phyloP scores from a whole-genome alignment of 2,797 vertebrate species.

The Hylomyscus alleni region DNA sequence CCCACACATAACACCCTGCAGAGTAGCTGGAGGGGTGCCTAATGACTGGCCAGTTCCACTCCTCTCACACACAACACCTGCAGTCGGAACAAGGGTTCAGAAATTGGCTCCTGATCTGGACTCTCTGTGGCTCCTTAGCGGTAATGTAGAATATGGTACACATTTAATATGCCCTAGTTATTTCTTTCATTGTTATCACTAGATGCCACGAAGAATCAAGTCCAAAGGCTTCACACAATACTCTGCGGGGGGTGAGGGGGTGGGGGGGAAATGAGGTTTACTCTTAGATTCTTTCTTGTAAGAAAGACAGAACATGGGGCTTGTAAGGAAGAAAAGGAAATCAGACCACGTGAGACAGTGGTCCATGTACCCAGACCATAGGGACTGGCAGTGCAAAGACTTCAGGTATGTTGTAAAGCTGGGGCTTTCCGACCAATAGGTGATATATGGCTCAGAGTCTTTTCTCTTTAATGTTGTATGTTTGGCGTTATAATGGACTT shows the following conservation, averaged over 20 bases:
- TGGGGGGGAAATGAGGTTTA: neutral
- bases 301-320: neutral
- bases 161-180: neutral
- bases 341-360: neutral
- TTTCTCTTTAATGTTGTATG: neutral
- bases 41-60: neutral
- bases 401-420: neutral
- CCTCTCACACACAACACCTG: neutral
- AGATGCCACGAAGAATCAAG: slow-evolving; percentile 32
- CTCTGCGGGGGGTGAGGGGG: neutral
- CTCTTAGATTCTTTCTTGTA: neutral
- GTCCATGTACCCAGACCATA: neutral
- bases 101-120: slow-evolving; percentile 30
- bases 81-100: slow-evolving; percentile 36
- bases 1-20: neutral
- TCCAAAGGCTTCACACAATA: neutral
- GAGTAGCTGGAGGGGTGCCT: neutral
- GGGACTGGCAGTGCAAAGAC: neutral
- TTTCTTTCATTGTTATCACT: slow-evolving; percentile 38
- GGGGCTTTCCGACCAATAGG: neutral
- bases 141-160: neutral
- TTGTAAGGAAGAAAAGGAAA: neutral
- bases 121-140: neutral
- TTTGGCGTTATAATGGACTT: neutral
- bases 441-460: neutral